Conservation (phyloP, 2,113 vertebrate genomes). For the Rhabdomys dilectus region DNA sequence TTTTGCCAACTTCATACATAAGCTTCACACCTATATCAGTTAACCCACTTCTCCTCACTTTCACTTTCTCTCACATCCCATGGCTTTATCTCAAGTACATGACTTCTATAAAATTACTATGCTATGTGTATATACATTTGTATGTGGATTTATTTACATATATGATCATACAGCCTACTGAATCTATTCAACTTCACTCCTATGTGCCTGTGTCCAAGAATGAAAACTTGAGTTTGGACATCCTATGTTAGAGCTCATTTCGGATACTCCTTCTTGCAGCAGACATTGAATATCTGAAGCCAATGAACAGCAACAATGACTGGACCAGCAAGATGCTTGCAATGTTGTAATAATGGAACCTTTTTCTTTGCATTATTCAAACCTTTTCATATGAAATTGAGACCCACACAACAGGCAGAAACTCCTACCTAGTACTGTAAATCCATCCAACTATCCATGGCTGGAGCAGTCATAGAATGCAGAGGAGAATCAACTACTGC, state of each 20-base stretch:
- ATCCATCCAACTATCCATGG: neutral
- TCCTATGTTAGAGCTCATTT: neutral
- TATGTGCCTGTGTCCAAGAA: neutral
- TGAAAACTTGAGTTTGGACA: neutral
- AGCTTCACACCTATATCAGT: neutral
- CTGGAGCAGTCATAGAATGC: neutral
- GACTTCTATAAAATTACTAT: neutral
- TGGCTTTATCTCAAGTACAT: neutral
- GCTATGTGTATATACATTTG: neutral
- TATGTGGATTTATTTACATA: neutral
- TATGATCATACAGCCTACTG: neutral
- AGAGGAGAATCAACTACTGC: neutral
- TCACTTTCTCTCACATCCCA: neutral
- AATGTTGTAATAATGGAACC: neutral
- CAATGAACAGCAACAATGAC: neutral
- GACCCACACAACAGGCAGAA: neutral
- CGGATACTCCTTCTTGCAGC: too few species aligned
- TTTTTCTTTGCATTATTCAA: neutral
- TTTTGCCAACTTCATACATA: neutral
- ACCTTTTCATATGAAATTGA: neutral
- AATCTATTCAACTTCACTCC: neutral
- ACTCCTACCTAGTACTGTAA: neutral
- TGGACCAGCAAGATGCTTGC: too few species aligned
- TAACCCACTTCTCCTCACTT: neutral
- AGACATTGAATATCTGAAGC: too few species aligned